phyloP scores from a whole-genome alignment of 2,797 vertebrate species.

The Takifugu rubripes region DNA sequence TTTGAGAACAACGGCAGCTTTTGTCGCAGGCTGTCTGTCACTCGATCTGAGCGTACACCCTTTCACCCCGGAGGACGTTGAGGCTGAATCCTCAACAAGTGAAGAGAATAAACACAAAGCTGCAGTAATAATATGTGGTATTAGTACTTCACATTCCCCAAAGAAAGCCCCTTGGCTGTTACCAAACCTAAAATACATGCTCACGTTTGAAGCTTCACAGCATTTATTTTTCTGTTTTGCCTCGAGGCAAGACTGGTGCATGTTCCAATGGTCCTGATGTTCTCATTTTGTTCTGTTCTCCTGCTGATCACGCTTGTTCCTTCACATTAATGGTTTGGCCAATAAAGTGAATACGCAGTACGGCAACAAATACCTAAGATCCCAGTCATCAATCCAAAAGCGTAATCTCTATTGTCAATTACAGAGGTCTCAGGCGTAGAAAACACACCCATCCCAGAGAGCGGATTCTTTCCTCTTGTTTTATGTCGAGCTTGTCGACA shows the following conservation, averaged over 20 bases:
- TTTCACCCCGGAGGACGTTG: conserved; percentile 10
- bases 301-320: too few relatives aligned
- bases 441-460: neutral
- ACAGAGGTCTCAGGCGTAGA: neutral
- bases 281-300: too few relatives aligned
- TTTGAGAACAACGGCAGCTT: conserved; percentile 5
- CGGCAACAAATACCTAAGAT: neutral
- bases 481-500: neutral
- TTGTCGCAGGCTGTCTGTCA: neutral
- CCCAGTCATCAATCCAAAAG: neutral
- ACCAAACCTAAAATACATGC: too few relatives aligned
- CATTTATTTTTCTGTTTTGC: too few relatives aligned
- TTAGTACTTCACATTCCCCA: too few relatives aligned
- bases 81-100: conserved; percentile 13
- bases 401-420: neutral
- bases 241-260: too few relatives aligned
- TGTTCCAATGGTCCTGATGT: too few relatives aligned
- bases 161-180: too few relatives aligned
- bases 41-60: neutral
- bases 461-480: conserved; percentile 31
- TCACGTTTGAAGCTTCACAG: too few relatives aligned
- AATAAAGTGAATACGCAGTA: too few relatives aligned
- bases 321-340: too few relatives aligned
- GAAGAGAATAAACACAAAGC: neutral
- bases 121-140: neutral